Evolutionary conservation across 1,140 invertebrate species (phyloP).

Genomic region (Heliconius eleuchia): DNA sequence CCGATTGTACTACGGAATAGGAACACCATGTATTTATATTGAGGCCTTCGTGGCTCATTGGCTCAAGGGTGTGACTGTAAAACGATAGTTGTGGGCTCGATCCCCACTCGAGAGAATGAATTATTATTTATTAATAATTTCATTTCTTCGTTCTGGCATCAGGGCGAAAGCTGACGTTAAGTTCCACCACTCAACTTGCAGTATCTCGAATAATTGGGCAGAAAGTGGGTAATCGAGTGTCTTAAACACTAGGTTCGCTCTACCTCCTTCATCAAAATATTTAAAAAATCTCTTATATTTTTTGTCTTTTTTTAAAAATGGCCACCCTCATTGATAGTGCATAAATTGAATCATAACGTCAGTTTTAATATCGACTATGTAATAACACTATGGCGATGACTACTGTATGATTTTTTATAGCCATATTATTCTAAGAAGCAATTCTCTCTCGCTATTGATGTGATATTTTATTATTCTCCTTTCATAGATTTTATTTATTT

Average conservation of each 20-base stretch:
- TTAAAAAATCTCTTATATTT: background rate
- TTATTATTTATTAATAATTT: no score
- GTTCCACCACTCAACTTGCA: no score
- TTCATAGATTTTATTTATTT: slow-evolving; percentile 16
- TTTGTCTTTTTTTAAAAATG: background rate
- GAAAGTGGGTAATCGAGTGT: background rate
- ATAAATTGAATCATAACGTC: slow-evolving; percentile 45
- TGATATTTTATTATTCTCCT: slow-evolving; percentile 29
- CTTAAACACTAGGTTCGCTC: background rate
- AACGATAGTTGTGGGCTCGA: no score
- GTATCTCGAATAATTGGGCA: no score
- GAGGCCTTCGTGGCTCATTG: background rate
- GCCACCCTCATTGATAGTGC: slow-evolving; percentile 30
- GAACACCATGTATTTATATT: slow-evolving; percentile 25
- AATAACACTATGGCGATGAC: slow-evolving; percentile 36
- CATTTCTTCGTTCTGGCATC: no score
- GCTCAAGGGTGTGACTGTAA: no score
- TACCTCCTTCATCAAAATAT: no score
- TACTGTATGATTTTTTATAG: slow-evolving; percentile 44
- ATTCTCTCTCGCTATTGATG: slow-evolving; percentile 26
- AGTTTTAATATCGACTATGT: slow-evolving; percentile 39
- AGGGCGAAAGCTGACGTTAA: no score
- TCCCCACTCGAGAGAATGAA: no score
- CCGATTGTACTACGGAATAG: slow-evolving; percentile 13
- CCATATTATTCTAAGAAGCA: slow-evolving; percentile 39